Evolutionary conservation across 2,113 vertebrate species (phyloP), one percentile per base, ranked within the genome.

Genomic region (Brachyistius frenatus): DNA sequence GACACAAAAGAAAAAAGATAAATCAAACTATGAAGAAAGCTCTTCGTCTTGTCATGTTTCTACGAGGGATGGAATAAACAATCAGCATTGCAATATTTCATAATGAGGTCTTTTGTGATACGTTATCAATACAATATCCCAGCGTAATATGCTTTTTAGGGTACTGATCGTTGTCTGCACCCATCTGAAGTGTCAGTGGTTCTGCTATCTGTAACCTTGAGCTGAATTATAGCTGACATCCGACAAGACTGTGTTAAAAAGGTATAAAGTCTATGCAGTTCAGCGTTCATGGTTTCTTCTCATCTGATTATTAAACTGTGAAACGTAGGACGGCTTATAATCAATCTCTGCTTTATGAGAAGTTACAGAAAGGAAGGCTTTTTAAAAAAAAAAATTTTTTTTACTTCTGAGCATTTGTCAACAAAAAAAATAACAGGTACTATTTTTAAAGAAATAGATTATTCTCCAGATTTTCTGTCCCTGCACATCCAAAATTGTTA

Each of bases 191-290:
- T 57, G 32, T 50, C n/a, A 52, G 15, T 2, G 0, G 5, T 56
- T 76, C 33, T 70, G 44, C 53, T 13, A 11, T 53, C 36, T 62
- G 66, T 60, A 54, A 54, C 47, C 66, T 61, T 44, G 5, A 58
- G 57, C 58, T 73, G 41, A 3, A 44, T 44, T 11, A 44, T 14
- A 39, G 56, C 33, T 65, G 73, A 70, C 53, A 60, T 39, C 32
- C 66, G 60, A 47, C 73, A 71, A 23, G 23, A 23, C 61, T 53
- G 53, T 9, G 50, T 52, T 16, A 73, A 76, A 73, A 41, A 56
- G 9, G 41, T 56, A 57, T 67, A 67, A 9, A 65, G 35, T 9
- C 39, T 13, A 31, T n/a, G 32, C 63, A 50, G 14, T 5, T n/a
- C 32, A 13, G 62, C 58, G 11, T 2, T 7, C 10, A 36, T 1